Evolutionary conservation across 2,113 vertebrate genomes (phyloP).

Genomic region (Polypterus bichir): DNA sequence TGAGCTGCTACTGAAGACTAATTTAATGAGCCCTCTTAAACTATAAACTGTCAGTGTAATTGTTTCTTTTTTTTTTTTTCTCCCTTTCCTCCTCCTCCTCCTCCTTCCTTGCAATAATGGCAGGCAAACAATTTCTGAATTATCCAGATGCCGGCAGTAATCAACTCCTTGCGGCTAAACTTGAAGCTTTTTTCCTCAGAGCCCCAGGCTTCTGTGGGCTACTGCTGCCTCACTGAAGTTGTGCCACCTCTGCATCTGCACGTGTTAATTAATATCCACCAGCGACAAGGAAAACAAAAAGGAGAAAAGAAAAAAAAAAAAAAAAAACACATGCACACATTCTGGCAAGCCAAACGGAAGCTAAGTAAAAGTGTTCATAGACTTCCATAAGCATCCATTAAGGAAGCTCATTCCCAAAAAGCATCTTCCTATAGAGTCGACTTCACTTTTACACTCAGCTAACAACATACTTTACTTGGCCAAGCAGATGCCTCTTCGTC

Average conservation of each 20-base stretch:
- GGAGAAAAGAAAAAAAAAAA: background rate
- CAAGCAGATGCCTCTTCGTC: too few species aligned
- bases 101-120: background rate
- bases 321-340: background rate
- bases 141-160: conserved; percentile 42
- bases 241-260: background rate
- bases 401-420: conserved; percentile 22
- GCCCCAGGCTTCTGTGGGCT: too few species aligned
- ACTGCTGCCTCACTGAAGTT: background rate
- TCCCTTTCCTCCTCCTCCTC: conserved; percentile 7
- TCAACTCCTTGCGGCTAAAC: conserved; percentile 49
- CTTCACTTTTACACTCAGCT: too few species aligned
- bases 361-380: conserved; percentile 15
- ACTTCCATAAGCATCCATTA: conserved; percentile 13
- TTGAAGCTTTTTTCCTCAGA: conserved; percentile 27
- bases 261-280: background rate
- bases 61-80: conserved; percentile 24
- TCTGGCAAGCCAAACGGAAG: conserved; percentile 1
- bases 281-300: background rate
- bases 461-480: too few species aligned
- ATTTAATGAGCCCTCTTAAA: conserved; percentile 17
- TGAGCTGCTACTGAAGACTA: conserved; percentile 23
- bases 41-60: background rate
- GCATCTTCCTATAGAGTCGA: conserved; percentile 13
- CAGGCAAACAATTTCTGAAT: conserved; percentile 25